A percentile compares a stretch with the other conserved stretches of the same genome.
Conservation (phyloP, 2,888 invertebrate genomes). For the Vesta saturnalis region DNA sequence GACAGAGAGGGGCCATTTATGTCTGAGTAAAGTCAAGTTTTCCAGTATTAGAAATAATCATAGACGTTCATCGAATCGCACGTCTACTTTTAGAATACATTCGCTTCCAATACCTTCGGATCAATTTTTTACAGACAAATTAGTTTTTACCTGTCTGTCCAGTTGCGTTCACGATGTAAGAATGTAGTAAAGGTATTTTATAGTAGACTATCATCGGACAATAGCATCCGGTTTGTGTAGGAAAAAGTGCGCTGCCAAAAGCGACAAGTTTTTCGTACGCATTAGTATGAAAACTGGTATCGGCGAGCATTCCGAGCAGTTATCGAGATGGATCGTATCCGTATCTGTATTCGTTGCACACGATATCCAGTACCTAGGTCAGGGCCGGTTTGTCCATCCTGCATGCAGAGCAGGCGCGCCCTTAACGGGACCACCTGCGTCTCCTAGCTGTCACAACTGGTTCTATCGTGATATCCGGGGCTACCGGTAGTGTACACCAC, state of each 20-base stretch:
- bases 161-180: constrained; percentile 43
- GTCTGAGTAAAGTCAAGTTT: constrained; percentile 19
- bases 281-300: constrained; percentile 44
- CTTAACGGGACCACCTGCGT: constrained; percentile 47
- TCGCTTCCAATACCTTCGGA: constrained; percentile 25
- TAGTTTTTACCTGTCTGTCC: constrained; percentile 46
- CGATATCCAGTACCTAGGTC: constrained; percentile 49
- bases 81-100: constrained; percentile 26
- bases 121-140: constrained; percentile 41
- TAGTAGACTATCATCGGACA: constrained; percentile 42
- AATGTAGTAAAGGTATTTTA: constrained; percentile 42
- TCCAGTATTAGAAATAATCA: constrained; percentile 17
- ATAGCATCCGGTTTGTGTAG: constrained; percentile 42
- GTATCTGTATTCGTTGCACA: constrained; percentile 52
- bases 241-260: constrained; percentile 41
- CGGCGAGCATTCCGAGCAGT: constrained; percentile 23
- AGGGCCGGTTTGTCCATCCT: constrained; percentile 51
- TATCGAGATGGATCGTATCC: constrained; percentile 33
- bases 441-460: constrained; percentile 36
- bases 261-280: constrained; percentile 42
- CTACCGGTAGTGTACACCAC: constrained; percentile 24
- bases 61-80: constrained; percentile 24
- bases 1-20: constrained; percentile 25
- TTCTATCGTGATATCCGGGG: constrained; percentile 24
- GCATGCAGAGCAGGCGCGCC: constrained; percentile 52